These are phyloP conservation scores for Nebria salina DNA, from an alignment of 2,888 invertebrate genomes.

Conservation along the genomic window DNA sequence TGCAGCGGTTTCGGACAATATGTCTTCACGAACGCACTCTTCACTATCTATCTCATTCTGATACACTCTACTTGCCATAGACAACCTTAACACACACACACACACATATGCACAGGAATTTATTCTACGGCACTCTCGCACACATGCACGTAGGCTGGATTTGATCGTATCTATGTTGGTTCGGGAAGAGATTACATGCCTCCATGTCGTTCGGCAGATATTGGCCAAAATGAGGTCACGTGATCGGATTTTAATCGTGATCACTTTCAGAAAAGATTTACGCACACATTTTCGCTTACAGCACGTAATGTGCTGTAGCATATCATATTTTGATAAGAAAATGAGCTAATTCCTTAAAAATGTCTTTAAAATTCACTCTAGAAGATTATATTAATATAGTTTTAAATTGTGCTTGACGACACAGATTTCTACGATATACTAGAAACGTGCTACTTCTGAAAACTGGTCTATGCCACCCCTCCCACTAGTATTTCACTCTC, in stretches of 20 bases:
- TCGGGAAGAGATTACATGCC: conserved; percentile 36
- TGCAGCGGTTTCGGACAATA: conserved; percentile 43
- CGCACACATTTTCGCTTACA: not conserved
- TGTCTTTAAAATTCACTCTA: too few species aligned
- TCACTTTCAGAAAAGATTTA: conserved; percentile 21
- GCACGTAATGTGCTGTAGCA: not conserved
- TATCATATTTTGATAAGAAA: too few species aligned
- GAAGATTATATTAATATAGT: too few species aligned
- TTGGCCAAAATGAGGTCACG: conserved; percentile 41
- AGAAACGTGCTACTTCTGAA: not conserved
- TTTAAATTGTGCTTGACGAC: too few species aligned
- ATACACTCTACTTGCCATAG: not conserved
- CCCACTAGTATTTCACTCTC: not conserved
- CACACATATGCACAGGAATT: not conserved
- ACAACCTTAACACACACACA: not conserved
- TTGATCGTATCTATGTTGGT: conserved; percentile 17
- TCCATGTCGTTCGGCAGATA: conserved; percentile 32
- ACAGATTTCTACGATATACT: not conserved
- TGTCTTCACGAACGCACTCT: conserved; percentile 34
- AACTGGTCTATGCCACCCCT: not conserved
- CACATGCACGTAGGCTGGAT: not conserved
- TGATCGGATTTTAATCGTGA: conserved; percentile 46
- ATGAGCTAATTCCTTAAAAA: too few species aligned
- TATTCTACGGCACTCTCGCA: conserved; percentile 4
- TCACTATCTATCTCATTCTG: conserved; percentile 3